phyloP scores from a whole-genome alignment of 2,888 invertebrate species.

The Sicus ferrugineus region DNA sequence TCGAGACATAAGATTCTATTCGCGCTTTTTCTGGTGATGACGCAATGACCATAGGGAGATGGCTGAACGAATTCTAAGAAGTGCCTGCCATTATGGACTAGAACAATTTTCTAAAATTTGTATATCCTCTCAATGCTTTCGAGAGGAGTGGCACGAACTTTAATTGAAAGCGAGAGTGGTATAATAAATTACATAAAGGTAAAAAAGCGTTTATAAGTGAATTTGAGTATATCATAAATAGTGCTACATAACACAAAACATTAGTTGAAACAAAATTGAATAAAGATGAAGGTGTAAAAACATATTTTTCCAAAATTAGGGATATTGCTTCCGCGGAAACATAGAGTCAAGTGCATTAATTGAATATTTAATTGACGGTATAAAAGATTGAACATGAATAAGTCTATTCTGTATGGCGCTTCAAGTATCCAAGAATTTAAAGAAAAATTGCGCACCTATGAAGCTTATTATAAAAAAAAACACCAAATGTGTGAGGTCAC shows the following conservation, averaged over 20 bases:
- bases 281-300: slow-evolving; percentile 52
- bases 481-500: too few species aligned
- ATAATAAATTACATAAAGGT: slow-evolving; percentile 33
- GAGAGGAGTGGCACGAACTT: slow-evolving; percentile 34
- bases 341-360: slow-evolving; percentile 54
- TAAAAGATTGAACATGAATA: slow-evolving; percentile 45
- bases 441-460: slow-evolving; percentile 9
- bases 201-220: slow-evolving; percentile 33
- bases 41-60: slow-evolving; percentile 24
- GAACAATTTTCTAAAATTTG: slow-evolving; percentile 38
- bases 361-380: slow-evolving; percentile 59
- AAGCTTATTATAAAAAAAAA: background rate
- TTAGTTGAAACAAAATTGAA: slow-evolving; percentile 48
- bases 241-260: slow-evolving; percentile 34
- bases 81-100: slow-evolving; percentile 33
- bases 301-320: slow-evolving; percentile 57
- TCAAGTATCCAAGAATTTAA: slow-evolving; percentile 23
- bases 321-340: slow-evolving; percentile 54
- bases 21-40: slow-evolving; percentile 30
- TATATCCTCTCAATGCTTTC: slow-evolving; percentile 38
- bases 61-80: slow-evolving; percentile 38
- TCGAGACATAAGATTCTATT: slow-evolving; percentile 37
- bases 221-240: slow-evolving; percentile 30
- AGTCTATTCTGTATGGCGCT: slow-evolving; percentile 39
- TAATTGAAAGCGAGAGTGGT: slow-evolving; percentile 29